Base-by-base conservation (phyloP, 2,797 vertebrate species). In the Chrysocyon brachyurus region DNA sequence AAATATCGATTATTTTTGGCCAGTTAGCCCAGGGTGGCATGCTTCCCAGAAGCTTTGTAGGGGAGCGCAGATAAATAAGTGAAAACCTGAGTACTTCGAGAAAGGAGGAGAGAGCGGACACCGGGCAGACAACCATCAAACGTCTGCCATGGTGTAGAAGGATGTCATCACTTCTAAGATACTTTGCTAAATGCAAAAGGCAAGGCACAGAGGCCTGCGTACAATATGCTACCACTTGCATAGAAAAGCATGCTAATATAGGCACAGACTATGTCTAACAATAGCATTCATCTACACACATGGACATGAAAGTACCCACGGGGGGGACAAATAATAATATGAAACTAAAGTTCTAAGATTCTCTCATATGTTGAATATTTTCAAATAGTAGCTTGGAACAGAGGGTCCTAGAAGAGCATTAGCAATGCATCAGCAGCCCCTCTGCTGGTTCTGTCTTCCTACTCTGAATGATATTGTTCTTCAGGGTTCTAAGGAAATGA, bases 401-500 rank as follows among this genome's bases (percentile, higher is more conserved):
- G 33, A 75, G 31, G 54, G 14, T 49, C 63, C 24, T 84, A 9
- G 31, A 85, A 64, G 26, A 78, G 12, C 26, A 64, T 54, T 21
- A 40, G 16, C 26, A 63, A 19, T 49, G 22, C 36, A 75, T 63
- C 40, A 96, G 5, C 11, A 3, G 11, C 54, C 33, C 31, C 21
- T 88, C 57, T 1, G 3, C 91, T 59, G 21, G 5, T 10, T 90
- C 22, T 64, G 7, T 31, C 73, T 89, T 81, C 49, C 72, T 3
- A 0, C 17, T 75, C 33, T 36, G 57, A 87, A 52, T 40, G 10
- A 77, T 84, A 59, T 59, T 82, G 11, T 72, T 87, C 52, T 93
- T 96, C 56, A 70, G 87, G 24, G 56, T 63, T 96, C 84, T 77
- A 26, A 33, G 70, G 81, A 95, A 97, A 93, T 87, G 56, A 81